Evolutionary conservation across 2,888 invertebrate species (phyloP).

Genomic region (Anorthoa munda): DNA sequence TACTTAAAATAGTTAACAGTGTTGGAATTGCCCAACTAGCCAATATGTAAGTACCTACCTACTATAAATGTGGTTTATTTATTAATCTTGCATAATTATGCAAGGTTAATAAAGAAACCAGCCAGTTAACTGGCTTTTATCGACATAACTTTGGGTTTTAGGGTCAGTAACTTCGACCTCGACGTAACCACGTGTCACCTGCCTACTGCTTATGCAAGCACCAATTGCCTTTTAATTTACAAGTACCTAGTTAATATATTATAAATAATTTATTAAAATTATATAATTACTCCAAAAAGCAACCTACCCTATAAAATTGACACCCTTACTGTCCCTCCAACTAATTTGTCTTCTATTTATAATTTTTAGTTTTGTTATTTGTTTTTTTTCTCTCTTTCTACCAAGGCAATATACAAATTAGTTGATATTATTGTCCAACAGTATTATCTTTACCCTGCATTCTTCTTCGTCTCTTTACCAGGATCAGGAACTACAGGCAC

Average conservation of each 20-base stretch:
- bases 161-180: not conserved
- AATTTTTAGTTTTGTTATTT: no score
- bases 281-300: no score
- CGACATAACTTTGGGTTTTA: not conserved
- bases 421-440: not conserved
- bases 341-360: constrained; percentile 20
- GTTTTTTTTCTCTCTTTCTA: no score
- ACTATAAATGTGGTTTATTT: no score
- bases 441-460: not conserved
- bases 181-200: not conserved
- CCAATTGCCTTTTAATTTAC: no score
- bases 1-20: not conserved
- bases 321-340: not conserved
- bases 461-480: not conserved
- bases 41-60: no score
- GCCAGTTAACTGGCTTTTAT: not conserved
- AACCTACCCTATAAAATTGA: constrained; percentile 12
- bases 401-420: no score
- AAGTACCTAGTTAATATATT: no score
- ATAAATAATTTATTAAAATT: no score
- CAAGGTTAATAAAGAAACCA: no score
- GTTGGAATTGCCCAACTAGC: no score
- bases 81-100: no score
- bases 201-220: not conserved
- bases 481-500: not conserved